A percentile compares a stretch with the other conserved stretches of the same genome.
Conservation (phyloP, 2,888 invertebrate species). For the Brachyptera putata region DNA sequence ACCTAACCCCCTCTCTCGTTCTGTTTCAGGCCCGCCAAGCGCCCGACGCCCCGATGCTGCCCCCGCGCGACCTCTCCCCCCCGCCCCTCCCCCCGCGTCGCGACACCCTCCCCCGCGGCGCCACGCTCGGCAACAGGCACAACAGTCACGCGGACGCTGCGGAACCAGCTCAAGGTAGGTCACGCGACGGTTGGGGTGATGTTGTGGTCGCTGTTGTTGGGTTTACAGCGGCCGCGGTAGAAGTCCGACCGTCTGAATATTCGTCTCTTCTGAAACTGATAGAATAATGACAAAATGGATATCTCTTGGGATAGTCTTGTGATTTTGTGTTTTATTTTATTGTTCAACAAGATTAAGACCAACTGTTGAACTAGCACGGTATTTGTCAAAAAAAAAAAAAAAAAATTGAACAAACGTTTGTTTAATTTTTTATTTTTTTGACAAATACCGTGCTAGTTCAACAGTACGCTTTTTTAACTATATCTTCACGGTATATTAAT, state of each 20-base stretch:
- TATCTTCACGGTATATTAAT: no score
- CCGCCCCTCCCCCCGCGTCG: slow-evolving; percentile 62
- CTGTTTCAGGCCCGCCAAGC: slow-evolving; percentile 54
- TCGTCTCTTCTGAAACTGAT: no score
- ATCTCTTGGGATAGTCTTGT: no score
- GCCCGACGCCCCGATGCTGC: slow-evolving; percentile 64
- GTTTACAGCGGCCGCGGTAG: neutral
- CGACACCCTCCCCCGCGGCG: slow-evolving; percentile 43
- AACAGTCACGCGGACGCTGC: neutral
- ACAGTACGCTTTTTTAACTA: no score
- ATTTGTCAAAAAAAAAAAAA: no score
- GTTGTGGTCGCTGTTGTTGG: neutral
- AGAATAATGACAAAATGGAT: no score
- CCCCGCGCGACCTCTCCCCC: slow-evolving; percentile 60
- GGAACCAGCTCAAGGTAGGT: neutral
- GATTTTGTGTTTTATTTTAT: no score
- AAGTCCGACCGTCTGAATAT: neutral
- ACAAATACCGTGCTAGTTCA: no score
- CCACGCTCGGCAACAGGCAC: slow-evolving; percentile 38
- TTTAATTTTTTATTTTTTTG: no score
- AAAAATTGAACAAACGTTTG: no score
- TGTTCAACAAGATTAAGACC: no score
- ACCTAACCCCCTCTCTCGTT: neutral
- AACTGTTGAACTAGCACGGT: no score
- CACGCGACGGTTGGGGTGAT: neutral